Conservation (phyloP, 2,888 invertebrate species). For the Drosophila melanocephala region DNA sequence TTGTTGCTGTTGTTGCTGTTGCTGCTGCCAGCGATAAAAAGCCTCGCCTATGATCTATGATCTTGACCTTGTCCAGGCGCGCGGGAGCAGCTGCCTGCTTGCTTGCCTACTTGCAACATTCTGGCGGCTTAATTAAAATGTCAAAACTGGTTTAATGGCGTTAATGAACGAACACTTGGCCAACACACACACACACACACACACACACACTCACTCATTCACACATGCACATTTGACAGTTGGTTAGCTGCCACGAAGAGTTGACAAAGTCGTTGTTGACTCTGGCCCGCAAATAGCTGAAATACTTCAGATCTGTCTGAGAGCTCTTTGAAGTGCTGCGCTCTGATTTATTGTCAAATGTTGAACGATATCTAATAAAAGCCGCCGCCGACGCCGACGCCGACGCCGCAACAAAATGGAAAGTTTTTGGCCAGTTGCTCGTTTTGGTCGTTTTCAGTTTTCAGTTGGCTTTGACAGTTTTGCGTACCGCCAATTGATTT, state of each 20-base stretch:
- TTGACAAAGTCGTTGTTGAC: conserved; percentile 32
- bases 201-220: conserved; percentile 13
- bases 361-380: conserved; percentile 59
- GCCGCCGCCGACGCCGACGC: conserved; percentile 59
- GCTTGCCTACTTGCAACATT: conserved; percentile 37
- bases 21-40: conserved; percentile 64
- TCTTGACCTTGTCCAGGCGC: conserved; percentile 67
- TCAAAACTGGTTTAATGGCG: conserved; percentile 86
- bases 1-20: conserved; percentile 16
- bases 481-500: conserved; percentile 67
- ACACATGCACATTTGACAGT: conserved; percentile 25
- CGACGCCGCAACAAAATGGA: conserved; percentile 58
- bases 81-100: conserved; percentile 41
- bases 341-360: conserved; percentile 70
- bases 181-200: conserved; percentile 14
- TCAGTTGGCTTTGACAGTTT: conserved; percentile 50
- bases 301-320: conserved; percentile 35
- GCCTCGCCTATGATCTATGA: conserved; percentile 75
- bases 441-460: conserved; percentile 6
- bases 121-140: conserved; percentile 84
- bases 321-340: conserved; percentile 55
- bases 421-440: conserved; percentile 57
- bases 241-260: conserved; percentile 23
- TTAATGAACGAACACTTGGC: conserved; percentile 84
- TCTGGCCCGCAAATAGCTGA: conserved; percentile 40